Conservation (phyloP, 2,113 vertebrate genomes). For the Pyrgilauda ruficollis region DNA sequence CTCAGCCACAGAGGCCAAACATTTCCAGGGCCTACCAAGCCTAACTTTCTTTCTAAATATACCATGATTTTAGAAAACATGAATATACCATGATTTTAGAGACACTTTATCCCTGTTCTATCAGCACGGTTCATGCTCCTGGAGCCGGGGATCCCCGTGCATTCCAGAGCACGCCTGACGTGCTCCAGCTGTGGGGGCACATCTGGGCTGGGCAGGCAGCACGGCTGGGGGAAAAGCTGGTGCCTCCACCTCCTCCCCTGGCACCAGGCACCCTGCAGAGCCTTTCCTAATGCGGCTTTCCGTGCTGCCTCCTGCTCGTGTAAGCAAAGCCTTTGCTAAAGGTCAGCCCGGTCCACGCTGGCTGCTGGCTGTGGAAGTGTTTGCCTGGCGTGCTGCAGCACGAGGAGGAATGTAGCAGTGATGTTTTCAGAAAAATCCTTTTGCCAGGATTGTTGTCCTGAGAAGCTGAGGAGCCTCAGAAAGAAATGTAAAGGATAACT, state of each 20-base stretch:
- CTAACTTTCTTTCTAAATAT: too few species aligned
- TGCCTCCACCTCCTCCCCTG: background rate
- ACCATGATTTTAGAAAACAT: too few species aligned
- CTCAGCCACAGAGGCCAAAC: too few species aligned
- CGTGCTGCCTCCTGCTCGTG: background rate
- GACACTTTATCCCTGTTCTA: too few species aligned
- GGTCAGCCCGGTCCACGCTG: background rate
- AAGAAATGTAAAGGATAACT: too few species aligned
- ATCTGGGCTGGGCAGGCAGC: background rate
- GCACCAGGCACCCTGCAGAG: background rate
- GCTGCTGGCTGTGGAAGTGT: background rate
- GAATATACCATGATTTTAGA: too few species aligned
- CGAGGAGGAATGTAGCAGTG: too few species aligned
- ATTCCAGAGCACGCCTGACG: background rate
- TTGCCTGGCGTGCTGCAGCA: rapidly evolving
- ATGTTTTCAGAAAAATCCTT: too few species aligned
- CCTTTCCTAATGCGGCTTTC: background rate
- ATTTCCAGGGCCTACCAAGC: too few species aligned
- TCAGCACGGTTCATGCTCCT: rapidly evolving
- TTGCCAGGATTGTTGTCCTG: too few species aligned
- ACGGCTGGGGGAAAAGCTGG: background rate
- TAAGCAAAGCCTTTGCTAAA: background rate
- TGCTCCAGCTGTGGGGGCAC: rapidly evolving
- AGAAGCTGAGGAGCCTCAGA: too few species aligned
- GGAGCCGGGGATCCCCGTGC: background rate